Evolutionary conservation across 1,140 invertebrate genomes (phyloP), one percentile per base, ranked within the genome.

Genomic region (Drosophila sucinea): DNA sequence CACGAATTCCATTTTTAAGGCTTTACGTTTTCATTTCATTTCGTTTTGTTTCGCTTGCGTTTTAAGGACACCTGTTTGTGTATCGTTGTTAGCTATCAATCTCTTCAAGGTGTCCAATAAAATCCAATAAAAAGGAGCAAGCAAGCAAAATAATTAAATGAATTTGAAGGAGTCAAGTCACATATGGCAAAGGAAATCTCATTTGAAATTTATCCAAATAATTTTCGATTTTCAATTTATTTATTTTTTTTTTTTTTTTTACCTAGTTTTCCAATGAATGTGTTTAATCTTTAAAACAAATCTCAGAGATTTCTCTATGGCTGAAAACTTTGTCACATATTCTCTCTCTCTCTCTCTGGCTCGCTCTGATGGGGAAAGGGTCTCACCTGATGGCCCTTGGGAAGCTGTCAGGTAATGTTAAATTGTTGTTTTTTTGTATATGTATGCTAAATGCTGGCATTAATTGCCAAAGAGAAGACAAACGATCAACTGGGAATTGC

Each of bases 1-100:
- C 75, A 85, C 64, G 79, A 72, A 66, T 82, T 87, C 79, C 87
- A 85, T 86, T 76, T 76, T 62, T 58, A 68, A 60, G 72, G 73
- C 40, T 41, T 17, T 76, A 60, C 75, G 56, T 66, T 61, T 57
- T 74, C 60, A 41, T 41, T 66, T 30, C 29, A 25, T 30, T 27
- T 54, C 29, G 25, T 17, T 66, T 17, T 27, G 4, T 41, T 25
- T 41, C 25, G 17, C 32, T 60, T 51, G 60, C 32, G 62, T 55
- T 61, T 76, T 47, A 54, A 5, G 41, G 72, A 75, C 73, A 76
- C 73, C 73, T 76, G 73, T 76, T 76, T 75, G 56, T 44, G 32
- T 60, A 54, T 30, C 10, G 11, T 10, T 17, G 44, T 51, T 51
- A 5, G 44, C 44, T 10, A 51, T 51, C 25, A 51, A 51, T 51